Percentiles rank a stretch among this genome's conserved stretches.
Conservation (phyloP, 2,113 vertebrate species). For the Bubo blakistoni region DNA sequence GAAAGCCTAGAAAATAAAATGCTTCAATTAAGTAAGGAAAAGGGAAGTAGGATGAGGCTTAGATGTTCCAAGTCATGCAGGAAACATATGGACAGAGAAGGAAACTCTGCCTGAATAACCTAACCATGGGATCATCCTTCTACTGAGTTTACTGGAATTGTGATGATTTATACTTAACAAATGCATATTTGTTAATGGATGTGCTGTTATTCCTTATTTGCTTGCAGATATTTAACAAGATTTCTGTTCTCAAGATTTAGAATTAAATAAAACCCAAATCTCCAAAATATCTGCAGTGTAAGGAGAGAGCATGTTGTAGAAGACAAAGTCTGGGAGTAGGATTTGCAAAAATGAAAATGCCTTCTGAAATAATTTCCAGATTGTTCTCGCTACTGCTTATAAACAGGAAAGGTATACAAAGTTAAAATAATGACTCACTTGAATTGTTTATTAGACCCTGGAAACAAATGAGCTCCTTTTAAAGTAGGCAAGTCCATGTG, state of each 20-base stretch:
- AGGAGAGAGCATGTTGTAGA: background rate
- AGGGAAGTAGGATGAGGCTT: background rate
- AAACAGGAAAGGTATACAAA: slow-evolving; percentile 65
- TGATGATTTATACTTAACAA: background rate
- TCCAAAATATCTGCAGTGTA: background rate
- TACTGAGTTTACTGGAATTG: background rate
- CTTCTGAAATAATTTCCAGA: slow-evolving; percentile 39
- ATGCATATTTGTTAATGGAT: background rate
- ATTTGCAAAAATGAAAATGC: slow-evolving; percentile 23
- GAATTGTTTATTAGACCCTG: slow-evolving; percentile 38
- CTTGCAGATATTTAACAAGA: background rate
- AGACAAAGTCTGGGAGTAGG: background rate
- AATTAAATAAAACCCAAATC: background rate
- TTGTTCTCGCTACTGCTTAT: background rate
- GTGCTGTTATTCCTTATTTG: background rate
- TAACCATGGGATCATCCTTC: background rate
- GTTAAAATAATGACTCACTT: slow-evolving; percentile 57
- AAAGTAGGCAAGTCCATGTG: background rate
- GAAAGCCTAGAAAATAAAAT: background rate
- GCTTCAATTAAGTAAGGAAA: background rate
- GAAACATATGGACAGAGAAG: background rate
- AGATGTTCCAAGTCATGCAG: background rate
- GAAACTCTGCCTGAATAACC: background rate
- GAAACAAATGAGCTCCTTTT: slow-evolving; percentile 27
- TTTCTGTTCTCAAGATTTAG: background rate